Evolutionary conservation across 1,140 invertebrate genomes (phyloP).

Genomic region (Archivesica marissinica): DNA sequence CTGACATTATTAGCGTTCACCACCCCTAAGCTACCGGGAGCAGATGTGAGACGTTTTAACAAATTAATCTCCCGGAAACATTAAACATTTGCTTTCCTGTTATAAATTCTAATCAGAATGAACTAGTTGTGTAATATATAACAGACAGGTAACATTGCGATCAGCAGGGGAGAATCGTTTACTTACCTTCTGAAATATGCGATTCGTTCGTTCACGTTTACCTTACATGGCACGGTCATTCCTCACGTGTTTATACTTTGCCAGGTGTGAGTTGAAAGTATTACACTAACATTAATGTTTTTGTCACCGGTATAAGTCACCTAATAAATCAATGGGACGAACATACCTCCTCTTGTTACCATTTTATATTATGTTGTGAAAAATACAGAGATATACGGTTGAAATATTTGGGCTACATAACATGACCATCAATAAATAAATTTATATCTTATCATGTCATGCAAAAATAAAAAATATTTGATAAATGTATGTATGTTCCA

Average conservation of each 20-base stretch:
- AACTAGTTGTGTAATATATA: not conserved
- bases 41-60: too few species aligned
- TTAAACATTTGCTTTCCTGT: not conserved
- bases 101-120: not conserved
- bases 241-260: slow-evolving; percentile 31
- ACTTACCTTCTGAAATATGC: not conserved
- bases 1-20: too few species aligned
- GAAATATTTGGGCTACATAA: not conserved
- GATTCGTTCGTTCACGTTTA: not conserved
- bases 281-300: slow-evolving; percentile 24
- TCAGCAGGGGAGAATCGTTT: not conserved
- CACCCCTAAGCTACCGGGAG: too few species aligned
- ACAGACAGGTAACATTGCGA: not conserved
- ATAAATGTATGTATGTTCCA: too few species aligned
- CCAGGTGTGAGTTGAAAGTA: slow-evolving; percentile 28
- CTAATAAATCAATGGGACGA: not conserved
- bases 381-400: too few species aligned
- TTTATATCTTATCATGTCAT: not conserved
- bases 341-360: not conserved
- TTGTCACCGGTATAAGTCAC: not conserved
- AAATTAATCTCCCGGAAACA: slow-evolving; percentile 5
- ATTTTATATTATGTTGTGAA: too few species aligned
- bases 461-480: too few species aligned
- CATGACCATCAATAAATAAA: not conserved
- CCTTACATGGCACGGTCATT: slow-evolving; percentile 31